These are phyloP conservation scores for Patella depressa DNA, from an alignment of 2,888 invertebrate genomes.

Conservation along the genomic window DNA sequence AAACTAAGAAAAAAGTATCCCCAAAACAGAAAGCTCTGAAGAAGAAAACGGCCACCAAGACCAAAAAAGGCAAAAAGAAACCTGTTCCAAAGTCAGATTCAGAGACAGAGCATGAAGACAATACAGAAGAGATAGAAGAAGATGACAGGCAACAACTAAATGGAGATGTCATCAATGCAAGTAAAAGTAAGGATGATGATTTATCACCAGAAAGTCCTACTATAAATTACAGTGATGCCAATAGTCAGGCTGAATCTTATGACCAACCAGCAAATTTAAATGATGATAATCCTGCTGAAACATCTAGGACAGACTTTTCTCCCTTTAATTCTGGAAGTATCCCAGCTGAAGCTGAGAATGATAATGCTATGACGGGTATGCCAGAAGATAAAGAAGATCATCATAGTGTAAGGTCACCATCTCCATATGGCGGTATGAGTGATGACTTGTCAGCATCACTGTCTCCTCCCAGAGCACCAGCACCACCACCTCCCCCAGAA, in stretches of 20 bases:
- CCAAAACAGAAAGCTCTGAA: constrained; percentile 11
- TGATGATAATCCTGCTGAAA: neutral
- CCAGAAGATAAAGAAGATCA: constrained; percentile 27
- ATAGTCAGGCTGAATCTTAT: neutral
- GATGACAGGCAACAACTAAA: constrained; percentile 25
- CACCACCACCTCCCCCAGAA: constrained; percentile 39
- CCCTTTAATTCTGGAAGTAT: neutral
- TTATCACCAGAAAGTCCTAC: constrained; percentile 6
- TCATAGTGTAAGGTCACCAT: constrained; percentile 25
- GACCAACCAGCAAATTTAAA: neutral
- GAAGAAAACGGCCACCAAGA: constrained; percentile 17
- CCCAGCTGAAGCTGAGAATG: constrained; percentile 14
- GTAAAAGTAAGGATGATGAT: constrained; percentile 15
- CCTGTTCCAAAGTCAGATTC: constrained; percentile 13
- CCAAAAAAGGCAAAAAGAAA: constrained; percentile 17
- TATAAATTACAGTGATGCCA: constrained; percentile 8
- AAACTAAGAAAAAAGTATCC: constrained; percentile 30
- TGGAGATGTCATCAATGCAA: constrained; percentile 18
- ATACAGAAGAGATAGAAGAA: constrained; percentile 28
- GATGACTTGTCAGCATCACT: constrained; percentile 40
- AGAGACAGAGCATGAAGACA: constrained; percentile 19
- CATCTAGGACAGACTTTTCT: neutral
- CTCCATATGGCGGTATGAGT: constrained; percentile 39
- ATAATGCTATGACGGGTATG: constrained; percentile 16
- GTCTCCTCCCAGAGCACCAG: constrained; percentile 46